These are phyloP conservation scores for Astropecten irregularis DNA, from an alignment of 53 echinoderm and acorn worm species.

Conservation along the genomic window DNA sequence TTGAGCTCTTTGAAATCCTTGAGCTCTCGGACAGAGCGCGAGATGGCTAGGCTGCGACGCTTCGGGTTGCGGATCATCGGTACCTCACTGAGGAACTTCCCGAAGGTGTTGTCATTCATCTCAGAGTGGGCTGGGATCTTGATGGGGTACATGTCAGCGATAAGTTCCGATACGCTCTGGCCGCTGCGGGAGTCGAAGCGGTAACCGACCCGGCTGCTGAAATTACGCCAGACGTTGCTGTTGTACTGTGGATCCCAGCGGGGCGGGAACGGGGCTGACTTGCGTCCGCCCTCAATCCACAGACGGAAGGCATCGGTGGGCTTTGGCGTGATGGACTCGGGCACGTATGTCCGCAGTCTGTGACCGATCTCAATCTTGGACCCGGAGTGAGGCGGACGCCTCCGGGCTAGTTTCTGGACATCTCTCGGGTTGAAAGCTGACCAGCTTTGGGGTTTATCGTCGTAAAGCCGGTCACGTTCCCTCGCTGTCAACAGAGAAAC, in stretches of 20 bases:
- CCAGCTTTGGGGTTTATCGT: slow-evolving; percentile 1
- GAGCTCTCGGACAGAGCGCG: slow-evolving; percentile 75
- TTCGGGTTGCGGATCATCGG: slow-evolving; percentile 70
- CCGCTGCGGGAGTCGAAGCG: slow-evolving; percentile 38
- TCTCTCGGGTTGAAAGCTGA: slow-evolving; percentile 39
- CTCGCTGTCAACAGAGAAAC: slow-evolving; percentile 48
- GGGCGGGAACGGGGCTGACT: slow-evolving; percentile 81
- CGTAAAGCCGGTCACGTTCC: slow-evolving; percentile 71
- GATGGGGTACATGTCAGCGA: slow-evolving; percentile 86
- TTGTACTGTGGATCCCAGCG: slow-evolving; percentile 83
- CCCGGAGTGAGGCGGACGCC: slow-evolving; percentile 53
- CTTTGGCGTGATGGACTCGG: slow-evolving; percentile 61
- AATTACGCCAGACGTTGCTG: slow-evolving; percentile 97
- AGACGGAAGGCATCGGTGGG: slow-evolving; percentile 81
- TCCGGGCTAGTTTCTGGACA: slow-evolving; percentile 30
- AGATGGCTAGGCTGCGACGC: slow-evolving; percentile 62
- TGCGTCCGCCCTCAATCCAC: slow-evolving; percentile 80
- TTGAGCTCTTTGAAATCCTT: slow-evolving; percentile 86
- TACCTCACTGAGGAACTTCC: slow-evolving; percentile 81
- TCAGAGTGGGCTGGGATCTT: slow-evolving; percentile 79
- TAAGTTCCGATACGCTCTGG: slow-evolving; percentile 62
- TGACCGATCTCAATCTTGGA: slow-evolving; percentile 81
- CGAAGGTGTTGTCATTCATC: slow-evolving; percentile 77
- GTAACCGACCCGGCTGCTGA: slow-evolving; percentile 70
- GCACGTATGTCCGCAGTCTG: slow-evolving; percentile 66